phyloP scores from a whole-genome alignment of 2,888 invertebrate genomes.

The Latrodectus elegans region DNA sequence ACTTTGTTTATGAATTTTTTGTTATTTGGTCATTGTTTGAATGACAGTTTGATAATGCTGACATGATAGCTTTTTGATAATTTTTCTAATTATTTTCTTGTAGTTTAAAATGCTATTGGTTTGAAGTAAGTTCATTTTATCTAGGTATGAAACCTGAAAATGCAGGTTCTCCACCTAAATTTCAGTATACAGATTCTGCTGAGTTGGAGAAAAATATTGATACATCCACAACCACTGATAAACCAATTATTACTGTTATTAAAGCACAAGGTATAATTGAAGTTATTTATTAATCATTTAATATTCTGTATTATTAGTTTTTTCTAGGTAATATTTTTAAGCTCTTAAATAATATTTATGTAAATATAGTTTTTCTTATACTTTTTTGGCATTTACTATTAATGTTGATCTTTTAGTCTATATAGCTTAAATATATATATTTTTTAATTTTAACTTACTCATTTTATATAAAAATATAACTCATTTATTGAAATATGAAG shows the following conservation, averaged over 20 bases:
- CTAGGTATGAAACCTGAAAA: too few relatives aligned
- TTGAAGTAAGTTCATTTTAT: too few relatives aligned
- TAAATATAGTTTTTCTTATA: neutral
- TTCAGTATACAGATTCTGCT: neutral
- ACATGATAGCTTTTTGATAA: too few relatives aligned
- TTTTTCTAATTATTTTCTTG: too few relatives aligned
- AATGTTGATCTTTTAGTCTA: neutral
- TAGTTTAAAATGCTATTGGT: too few relatives aligned
- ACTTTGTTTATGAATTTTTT: too few relatives aligned
- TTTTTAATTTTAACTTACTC: neutral
- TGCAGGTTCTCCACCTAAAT: too few relatives aligned
- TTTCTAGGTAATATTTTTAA: neutral
- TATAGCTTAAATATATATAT: neutral
- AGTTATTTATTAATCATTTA: neutral
- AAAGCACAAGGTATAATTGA: slow-evolving; percentile 49
- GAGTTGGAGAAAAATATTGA: neutral
- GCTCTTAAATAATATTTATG: too few relatives aligned
- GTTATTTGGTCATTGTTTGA: too few relatives aligned
- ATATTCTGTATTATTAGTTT: neutral
- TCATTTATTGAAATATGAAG: too few relatives aligned
- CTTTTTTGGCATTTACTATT: neutral
- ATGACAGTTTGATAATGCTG: too few relatives aligned
- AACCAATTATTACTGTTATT: slow-evolving; percentile 53
- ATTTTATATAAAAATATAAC: too few relatives aligned
- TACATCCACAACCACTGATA: slow-evolving; percentile 37